Percentiles rank a stretch among this genome's conserved stretches.
These are phyloP conservation scores for Chelonus formosanus DNA, from an alignment of 2,888 invertebrate species.

Conservation along the genomic window DNA sequence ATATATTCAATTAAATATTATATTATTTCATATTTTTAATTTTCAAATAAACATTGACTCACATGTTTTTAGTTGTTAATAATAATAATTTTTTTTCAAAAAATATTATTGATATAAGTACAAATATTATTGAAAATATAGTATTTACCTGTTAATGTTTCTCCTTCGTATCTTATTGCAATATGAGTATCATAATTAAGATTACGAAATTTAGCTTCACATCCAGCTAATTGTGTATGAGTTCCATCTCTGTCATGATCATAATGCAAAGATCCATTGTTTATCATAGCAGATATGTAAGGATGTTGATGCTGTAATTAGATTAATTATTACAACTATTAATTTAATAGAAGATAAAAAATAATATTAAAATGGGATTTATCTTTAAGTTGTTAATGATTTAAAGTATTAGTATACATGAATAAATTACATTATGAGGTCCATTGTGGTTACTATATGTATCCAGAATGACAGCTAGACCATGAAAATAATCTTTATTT, in stretches of 20 bases:
- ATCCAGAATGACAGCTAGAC: constrained; percentile 92
- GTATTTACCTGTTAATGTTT: constrained; percentile 79
- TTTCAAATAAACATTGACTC: too few species aligned
- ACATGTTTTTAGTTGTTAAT: too few species aligned
- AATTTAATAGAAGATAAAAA: too few species aligned
- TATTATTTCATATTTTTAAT: too few species aligned
- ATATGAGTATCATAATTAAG: constrained; percentile 88
- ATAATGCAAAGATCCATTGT: constrained; percentile 93
- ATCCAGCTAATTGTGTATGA: constrained; percentile 95
- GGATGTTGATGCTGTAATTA: constrained; percentile 91
- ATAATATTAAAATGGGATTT: too few species aligned
- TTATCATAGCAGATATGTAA: constrained; percentile 97
- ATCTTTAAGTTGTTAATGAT: too few species aligned
- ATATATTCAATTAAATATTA: too few species aligned
- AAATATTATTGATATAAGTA: too few species aligned
- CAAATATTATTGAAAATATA: too few species aligned
- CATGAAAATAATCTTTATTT: constrained; percentile 88
- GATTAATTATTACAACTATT: background rate
- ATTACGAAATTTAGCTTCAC: constrained; percentile 95
- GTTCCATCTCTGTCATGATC: constrained; percentile 99
- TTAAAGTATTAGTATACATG: too few species aligned
- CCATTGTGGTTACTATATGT: constrained; percentile 99
- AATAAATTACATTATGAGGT: constrained; percentile 84
- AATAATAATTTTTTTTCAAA: too few species aligned
- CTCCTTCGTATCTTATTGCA: constrained; percentile 90